Conservation (phyloP, 2,113 vertebrate genomes). For the Nannobrachium achirus region DNA sequence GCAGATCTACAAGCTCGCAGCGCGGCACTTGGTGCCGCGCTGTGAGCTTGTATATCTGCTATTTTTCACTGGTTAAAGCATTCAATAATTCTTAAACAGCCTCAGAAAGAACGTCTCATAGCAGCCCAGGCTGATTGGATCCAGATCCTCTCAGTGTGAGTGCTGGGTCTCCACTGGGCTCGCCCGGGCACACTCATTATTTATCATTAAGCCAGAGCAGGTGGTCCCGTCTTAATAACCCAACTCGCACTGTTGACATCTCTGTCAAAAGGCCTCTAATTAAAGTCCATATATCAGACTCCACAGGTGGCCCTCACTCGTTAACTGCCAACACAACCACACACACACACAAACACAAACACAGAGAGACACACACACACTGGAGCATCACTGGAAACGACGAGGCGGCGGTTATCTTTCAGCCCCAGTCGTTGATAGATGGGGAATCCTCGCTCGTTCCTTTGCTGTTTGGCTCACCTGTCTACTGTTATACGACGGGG, state of each 20-base stretch:
- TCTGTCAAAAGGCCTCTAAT: slow-evolving; percentile 55
- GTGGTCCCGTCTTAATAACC: slow-evolving; percentile 49
- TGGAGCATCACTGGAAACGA: neutral
- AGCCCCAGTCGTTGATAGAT: slow-evolving; percentile 20
- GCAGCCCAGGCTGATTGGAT: slow-evolving; percentile 26
- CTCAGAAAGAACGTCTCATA: neutral
- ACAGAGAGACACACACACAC: neutral
- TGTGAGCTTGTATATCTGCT: too few species aligned
- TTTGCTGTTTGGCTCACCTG: slow-evolving; percentile 36
- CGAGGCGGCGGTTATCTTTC: slow-evolving; percentile 7
- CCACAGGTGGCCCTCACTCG: slow-evolving; percentile 48
- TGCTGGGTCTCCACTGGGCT: slow-evolving; percentile 49
- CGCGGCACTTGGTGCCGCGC: too few species aligned
- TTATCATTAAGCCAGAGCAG: slow-evolving; percentile 35
- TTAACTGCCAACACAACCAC: slow-evolving; percentile 15
- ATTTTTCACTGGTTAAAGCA: too few species aligned
- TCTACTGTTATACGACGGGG: neutral
- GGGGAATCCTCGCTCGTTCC: slow-evolving; percentile 13
- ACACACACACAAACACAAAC: neutral
- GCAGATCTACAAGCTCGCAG: too few species aligned
- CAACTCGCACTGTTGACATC: slow-evolving; percentile 35
- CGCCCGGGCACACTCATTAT: slow-evolving; percentile 30
- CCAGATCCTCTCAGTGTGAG: neutral
- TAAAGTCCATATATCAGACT: slow-evolving; percentile 57
- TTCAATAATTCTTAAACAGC: neutral